These are phyloP conservation scores for Centropus unirufus DNA, from an alignment of 2,113 vertebrate genomes.

Conservation along the genomic window DNA sequence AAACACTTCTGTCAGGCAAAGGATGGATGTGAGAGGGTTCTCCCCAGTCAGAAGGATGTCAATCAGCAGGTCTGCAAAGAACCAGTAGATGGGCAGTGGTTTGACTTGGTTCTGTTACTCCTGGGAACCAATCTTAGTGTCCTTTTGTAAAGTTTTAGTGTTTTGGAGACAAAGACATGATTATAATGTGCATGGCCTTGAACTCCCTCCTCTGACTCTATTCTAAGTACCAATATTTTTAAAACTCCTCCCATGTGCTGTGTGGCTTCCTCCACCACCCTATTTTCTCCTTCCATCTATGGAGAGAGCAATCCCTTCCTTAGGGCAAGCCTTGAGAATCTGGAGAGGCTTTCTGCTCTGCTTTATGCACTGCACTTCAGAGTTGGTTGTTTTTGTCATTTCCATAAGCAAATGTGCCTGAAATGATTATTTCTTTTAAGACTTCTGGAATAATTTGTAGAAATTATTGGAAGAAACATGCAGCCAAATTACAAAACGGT, in stretches of 20 bases:
- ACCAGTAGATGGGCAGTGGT: not conserved
- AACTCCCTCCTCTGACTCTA: not conserved
- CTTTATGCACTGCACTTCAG: not conserved
- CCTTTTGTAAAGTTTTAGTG: not conserved
- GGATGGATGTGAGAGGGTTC: not conserved
- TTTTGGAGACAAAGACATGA: not conserved
- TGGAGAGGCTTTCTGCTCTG: not conserved
- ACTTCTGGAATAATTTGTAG: not conserved
- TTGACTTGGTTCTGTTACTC: not conserved
- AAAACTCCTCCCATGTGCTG: not conserved
- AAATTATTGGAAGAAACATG: not conserved
- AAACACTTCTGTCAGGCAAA: not conserved
- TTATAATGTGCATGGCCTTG: not conserved
- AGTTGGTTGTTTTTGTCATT: not conserved
- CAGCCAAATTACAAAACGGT: not conserved
- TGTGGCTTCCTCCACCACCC: not conserved
- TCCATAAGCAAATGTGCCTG: not conserved
- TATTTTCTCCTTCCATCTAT: not conserved
- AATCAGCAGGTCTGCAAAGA: not conserved
- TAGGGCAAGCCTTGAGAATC: not conserved
- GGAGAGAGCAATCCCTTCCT: not conserved
- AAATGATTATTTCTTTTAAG: not conserved
- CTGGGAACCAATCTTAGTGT: too few relatives aligned
- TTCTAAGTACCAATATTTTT: fast-evolving
- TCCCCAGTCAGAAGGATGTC: not conserved